Evolutionary conservation across 30 jellyfish, hydroid and myxozoan species (phyloP).

Genomic region (Aurelia sp.): DNA sequence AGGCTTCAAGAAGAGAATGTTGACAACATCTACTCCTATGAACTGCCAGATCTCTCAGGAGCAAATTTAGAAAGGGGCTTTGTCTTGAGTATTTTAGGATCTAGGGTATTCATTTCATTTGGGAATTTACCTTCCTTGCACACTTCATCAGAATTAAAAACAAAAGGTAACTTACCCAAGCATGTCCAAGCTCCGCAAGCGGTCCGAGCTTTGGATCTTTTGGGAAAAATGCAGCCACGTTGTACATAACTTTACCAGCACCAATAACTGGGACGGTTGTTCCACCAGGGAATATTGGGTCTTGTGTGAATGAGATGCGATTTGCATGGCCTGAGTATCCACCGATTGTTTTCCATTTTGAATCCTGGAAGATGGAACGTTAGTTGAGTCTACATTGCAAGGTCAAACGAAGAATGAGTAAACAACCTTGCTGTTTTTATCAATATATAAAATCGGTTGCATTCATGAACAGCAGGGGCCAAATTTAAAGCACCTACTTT

Average conservation of each 20-base stretch:
- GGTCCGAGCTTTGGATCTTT: slow-evolving; percentile 76
- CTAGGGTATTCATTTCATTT: too few relatives aligned
- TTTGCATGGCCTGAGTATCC: slow-evolving; percentile 54
- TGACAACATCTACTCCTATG: too few relatives aligned
- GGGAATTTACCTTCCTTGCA: too few relatives aligned
- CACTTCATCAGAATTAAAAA: neutral
- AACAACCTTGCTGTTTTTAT: too few relatives aligned
- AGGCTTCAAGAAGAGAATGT: too few relatives aligned
- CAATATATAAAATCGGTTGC: too few relatives aligned
- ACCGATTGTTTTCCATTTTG: slow-evolving; percentile 89
- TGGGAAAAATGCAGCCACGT: slow-evolving; percentile 91
- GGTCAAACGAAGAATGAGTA: too few relatives aligned
- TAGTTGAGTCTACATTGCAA: too few relatives aligned
- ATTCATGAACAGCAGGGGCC: too few relatives aligned
- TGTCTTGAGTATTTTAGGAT: neutral
- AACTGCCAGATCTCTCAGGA: too few relatives aligned
- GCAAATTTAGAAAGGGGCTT: neutral
- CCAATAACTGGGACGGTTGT: slow-evolving; percentile 86
- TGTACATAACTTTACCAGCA: slow-evolving; percentile 83
- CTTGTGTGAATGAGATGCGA: slow-evolving; percentile 58
- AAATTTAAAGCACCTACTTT: too few relatives aligned
- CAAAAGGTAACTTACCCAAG: slow-evolving; percentile 66
- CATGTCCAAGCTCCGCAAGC: slow-evolving; percentile 74
- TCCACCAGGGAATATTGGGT: slow-evolving; percentile 95
- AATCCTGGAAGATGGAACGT: slow-evolving; percentile 36